Percentiles rank a stretch among this genome's conserved stretches.
Evolutionary conservation across 2,113 vertebrate species (phyloP).

Genomic region (Colaptes auratus): DNA sequence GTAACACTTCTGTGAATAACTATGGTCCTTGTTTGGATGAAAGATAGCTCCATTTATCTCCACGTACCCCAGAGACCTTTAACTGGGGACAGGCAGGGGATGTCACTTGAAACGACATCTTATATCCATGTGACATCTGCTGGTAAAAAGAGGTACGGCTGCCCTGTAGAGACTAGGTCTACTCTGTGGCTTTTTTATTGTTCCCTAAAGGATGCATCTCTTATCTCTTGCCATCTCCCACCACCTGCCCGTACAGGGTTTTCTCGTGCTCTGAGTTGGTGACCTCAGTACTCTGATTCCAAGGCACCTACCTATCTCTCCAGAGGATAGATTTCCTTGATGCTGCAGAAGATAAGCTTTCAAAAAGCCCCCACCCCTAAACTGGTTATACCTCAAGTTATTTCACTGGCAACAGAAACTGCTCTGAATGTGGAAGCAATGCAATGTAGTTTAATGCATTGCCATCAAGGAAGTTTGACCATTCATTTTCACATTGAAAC

Average conservation of each 20-base stretch:
- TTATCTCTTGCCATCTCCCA: background rate
- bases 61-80: accelerated
- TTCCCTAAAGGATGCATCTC: background rate
- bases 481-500: accelerated
- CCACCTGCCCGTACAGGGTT: accelerated
- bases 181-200: background rate
- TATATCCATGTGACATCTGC: conserved; percentile 28
- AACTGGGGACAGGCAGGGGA: background rate
- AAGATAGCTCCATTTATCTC: background rate
- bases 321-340: background rate
- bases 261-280: background rate
- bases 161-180: background rate
- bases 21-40: background rate
- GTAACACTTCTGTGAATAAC: background rate
- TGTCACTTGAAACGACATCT: background rate
- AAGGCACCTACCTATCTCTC: background rate
- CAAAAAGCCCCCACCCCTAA: background rate
- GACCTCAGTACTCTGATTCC: background rate
- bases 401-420: background rate
- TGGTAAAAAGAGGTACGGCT: background rate
- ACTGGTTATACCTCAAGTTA: background rate
- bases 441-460: accelerated
- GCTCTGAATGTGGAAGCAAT: background rate
- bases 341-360: background rate
- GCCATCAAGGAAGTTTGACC: background rate